Evolutionary conservation across 2,888 invertebrate species (phyloP).

Genomic region (Diogma glabrata): DNA sequence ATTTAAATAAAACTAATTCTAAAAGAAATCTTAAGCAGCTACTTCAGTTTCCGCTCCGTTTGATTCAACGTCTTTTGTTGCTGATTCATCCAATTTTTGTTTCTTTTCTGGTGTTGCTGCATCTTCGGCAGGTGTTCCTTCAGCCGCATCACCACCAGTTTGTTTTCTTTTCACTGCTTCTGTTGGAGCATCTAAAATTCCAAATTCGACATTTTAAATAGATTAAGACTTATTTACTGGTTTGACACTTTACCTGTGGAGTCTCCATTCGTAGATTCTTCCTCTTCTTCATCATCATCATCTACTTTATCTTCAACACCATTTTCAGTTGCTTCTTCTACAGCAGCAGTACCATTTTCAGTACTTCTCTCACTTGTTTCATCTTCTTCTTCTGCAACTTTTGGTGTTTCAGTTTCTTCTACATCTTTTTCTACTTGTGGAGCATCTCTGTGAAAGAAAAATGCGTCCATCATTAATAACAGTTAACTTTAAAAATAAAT

Average conservation of each 20-base stretch:
- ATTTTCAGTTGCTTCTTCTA: constrained; percentile 27
- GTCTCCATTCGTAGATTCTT: constrained; percentile 31
- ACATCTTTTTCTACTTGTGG: constrained; percentile 35
- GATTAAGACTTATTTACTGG: too few species aligned
- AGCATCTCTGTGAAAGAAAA: constrained; percentile 26
- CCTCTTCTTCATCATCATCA: constrained; percentile 17
- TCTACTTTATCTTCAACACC: constrained; percentile 24
- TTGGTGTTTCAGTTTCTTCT: constrained; percentile 23
- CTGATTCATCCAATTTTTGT: constrained; percentile 35
- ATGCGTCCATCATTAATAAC: too few species aligned
- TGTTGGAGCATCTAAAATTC: constrained; percentile 25
- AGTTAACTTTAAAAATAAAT: too few species aligned
- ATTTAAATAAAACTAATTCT: constrained; percentile 10
- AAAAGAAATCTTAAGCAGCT: constrained; percentile 34
- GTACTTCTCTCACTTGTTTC: constrained; percentile 22
- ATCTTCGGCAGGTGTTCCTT: constrained; percentile 28
- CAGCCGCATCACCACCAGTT: constrained; percentile 22
- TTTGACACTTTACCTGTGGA: constrained; percentile 30
- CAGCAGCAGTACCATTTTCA: constrained; percentile 28
- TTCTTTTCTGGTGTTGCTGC: constrained; percentile 36
- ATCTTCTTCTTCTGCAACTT: constrained; percentile 26
- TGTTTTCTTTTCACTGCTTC: constrained; percentile 37
- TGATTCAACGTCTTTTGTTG: constrained; percentile 32
- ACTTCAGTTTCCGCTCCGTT: constrained; percentile 37
- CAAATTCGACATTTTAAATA: constrained; percentile 1